Conservation (phyloP, 2,888 invertebrate species). For the Diplazon laetatorius region DNA sequence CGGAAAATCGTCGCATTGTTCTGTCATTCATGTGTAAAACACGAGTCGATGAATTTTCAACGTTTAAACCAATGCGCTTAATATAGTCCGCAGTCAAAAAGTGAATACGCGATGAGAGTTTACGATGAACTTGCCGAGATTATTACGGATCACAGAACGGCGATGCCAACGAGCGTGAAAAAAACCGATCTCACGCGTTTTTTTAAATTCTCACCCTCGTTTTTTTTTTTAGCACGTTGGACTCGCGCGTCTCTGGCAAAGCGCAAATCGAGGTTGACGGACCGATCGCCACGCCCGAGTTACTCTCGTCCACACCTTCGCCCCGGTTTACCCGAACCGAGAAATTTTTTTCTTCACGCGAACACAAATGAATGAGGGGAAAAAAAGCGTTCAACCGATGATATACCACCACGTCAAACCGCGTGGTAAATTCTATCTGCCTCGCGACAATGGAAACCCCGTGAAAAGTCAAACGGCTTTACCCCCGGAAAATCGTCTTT, state of each 20-base stretch:
- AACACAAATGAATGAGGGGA: constrained; percentile 20
- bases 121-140: background rate
- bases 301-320: constrained; percentile 22
- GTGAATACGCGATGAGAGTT: constrained; percentile 45
- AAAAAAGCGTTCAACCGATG: constrained; percentile 1
- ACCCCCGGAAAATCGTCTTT: constrained; percentile 68
- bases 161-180: constrained; percentile 51
- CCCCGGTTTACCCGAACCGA: constrained; percentile 26
- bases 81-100: constrained; percentile 27
- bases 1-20: constrained; percentile 33
- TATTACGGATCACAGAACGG: constrained; percentile 8
- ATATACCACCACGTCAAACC: constrained; percentile 20
- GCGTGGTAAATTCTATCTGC: constrained; percentile 39
- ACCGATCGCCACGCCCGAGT: constrained; percentile 47
- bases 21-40: constrained; percentile 63
- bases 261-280: constrained; percentile 27
- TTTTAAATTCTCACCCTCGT: constrained; percentile 57
- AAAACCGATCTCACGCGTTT: constrained; percentile 66
- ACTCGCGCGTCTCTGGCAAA: constrained; percentile 13
- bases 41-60: constrained; percentile 11
- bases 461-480: constrained; percentile 75
- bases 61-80: constrained; percentile 5
- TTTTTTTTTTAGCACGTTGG: background rate
- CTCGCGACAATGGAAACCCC: constrained; percentile 63
- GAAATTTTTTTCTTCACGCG: constrained; percentile 51